Evolutionary conservation across 92 coral and sea anemone genomes (phyloP).

Genomic region (Actinernus sp.): DNA sequence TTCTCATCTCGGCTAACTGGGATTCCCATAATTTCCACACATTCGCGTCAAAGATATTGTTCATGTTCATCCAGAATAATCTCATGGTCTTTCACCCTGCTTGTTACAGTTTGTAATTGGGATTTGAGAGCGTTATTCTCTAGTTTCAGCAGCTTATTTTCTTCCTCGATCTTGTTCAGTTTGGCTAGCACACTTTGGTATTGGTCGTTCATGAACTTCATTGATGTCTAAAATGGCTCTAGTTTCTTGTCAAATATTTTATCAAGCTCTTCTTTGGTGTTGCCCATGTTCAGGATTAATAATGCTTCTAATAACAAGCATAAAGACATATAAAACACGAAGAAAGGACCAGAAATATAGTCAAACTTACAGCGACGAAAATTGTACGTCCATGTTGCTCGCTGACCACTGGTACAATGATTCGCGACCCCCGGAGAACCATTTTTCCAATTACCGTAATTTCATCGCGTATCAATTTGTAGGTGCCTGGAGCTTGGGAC

Average conservation of each 20-base stretch:
- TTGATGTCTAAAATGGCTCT: conserved; percentile 2
- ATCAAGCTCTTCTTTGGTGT: not conserved
- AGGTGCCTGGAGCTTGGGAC: no score
- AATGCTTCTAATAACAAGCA: no score
- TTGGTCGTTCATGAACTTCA: conserved; percentile 1
- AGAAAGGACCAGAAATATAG: no score
- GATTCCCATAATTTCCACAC: conserved; percentile 22
- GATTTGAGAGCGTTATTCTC: conserved; percentile 23
- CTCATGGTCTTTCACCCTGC: conserved; percentile 18
- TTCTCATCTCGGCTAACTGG: conserved; percentile 11
- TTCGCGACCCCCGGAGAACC: no score
- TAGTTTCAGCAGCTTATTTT: conserved; percentile 20
- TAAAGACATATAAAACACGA: no score
- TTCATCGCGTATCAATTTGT: no score
- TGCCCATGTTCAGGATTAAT: not conserved
- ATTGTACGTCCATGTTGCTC: no score
- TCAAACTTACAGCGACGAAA: no score
- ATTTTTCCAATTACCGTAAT: no score
- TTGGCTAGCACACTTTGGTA: conserved; percentile 1
- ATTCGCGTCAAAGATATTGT: conserved; percentile 23
- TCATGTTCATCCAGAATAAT: conserved; percentile 14
- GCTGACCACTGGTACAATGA: no score
- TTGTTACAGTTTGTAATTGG: not conserved
- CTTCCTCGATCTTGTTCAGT: conserved; percentile 3
- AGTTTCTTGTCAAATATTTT: not conserved